Conservation (phyloP, 2,113 vertebrate genomes). For the Poeciliopsis occidentalis region DNA sequence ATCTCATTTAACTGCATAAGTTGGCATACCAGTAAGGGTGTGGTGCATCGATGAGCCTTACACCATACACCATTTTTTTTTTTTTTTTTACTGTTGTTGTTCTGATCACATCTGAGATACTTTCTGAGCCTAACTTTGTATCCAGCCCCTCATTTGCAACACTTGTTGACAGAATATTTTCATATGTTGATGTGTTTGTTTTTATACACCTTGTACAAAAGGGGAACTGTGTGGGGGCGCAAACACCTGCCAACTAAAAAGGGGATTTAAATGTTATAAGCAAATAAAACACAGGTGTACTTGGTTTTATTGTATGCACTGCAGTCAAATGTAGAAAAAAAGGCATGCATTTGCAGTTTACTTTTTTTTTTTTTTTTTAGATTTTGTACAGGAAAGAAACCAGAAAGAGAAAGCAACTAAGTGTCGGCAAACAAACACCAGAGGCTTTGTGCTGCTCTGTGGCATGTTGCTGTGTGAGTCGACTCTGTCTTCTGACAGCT, state of each 20-base stretch:
- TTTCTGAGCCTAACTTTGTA: not conserved
- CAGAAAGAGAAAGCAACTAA: conserved; percentile 12
- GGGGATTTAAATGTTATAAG: conserved; percentile 38
- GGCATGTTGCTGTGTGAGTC: conserved; percentile 1
- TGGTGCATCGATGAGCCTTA: not conserved
- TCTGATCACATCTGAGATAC: conserved; percentile 4
- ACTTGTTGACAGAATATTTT: conserved; percentile 9
- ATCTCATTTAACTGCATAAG: not conserved
- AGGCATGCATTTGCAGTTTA: not conserved
- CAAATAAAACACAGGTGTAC: not conserved
- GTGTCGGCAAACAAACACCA: not conserved
- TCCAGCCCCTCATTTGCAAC: not conserved
- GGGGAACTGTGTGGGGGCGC: not conserved
- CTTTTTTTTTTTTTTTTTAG: not conserved
- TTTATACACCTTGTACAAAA: not conserved
- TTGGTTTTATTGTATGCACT: not conserved
- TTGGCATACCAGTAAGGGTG: not conserved
- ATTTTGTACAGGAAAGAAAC: conserved; percentile 6
- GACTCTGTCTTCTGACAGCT: conserved; percentile 31
- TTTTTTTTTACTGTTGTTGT: not conserved
- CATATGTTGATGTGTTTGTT: conserved; percentile 2
- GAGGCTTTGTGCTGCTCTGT: conserved; percentile 37
- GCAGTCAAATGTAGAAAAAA: not conserved
- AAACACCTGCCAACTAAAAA: not conserved
- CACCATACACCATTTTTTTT: not conserved